A percentile compares a stretch with the other conserved stretches of the same genome.
phyloP scores from a whole-genome alignment of 2,888 invertebrate genomes.

The Silvanus unidentatus region DNA sequence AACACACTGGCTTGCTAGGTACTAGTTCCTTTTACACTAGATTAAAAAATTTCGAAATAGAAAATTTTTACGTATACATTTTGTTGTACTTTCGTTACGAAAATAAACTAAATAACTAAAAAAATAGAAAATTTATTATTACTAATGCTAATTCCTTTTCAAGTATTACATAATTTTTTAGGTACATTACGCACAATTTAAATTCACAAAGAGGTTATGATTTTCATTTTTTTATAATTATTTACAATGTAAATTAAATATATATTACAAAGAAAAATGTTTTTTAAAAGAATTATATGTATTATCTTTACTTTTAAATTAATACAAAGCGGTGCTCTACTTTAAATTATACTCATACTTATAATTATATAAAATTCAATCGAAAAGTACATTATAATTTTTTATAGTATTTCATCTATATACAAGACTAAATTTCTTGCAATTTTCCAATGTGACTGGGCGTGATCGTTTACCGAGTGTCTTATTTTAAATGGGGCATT shows the following conservation, averaged over 20 bases:
- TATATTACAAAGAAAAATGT: constrained; percentile 27
- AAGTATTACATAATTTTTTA: constrained; percentile 18
- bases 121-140: constrained; percentile 21
- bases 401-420: too few relatives aligned
- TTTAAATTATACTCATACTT: constrained; percentile 7
- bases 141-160: constrained; percentile 28
- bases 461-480: constrained; percentile 13
- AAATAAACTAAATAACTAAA: constrained; percentile 28
- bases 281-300: too few relatives aligned
- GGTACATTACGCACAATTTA: constrained; percentile 41
- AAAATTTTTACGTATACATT: constrained; percentile 42
- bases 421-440: constrained; percentile 20
- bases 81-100: constrained; percentile 45
- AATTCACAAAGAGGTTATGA: constrained; percentile 44
- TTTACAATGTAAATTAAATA: constrained; percentile 16
- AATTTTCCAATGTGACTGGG: constrained; percentile 37
- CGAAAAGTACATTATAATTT: constrained; percentile 13
- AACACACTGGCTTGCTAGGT: constrained; percentile 45
- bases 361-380: constrained; percentile 10
- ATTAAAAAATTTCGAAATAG: constrained; percentile 24
- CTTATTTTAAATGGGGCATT: constrained; percentile 4
- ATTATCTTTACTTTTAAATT: constrained; percentile 30
- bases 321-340: constrained; percentile 41
- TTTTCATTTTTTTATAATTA: constrained; percentile 24
- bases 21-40: constrained; percentile 36